Evolutionary conservation across 2,888 invertebrate genomes (phyloP), one percentile per base, ranked within the genome.

Genomic region (Atrina japonica): DNA sequence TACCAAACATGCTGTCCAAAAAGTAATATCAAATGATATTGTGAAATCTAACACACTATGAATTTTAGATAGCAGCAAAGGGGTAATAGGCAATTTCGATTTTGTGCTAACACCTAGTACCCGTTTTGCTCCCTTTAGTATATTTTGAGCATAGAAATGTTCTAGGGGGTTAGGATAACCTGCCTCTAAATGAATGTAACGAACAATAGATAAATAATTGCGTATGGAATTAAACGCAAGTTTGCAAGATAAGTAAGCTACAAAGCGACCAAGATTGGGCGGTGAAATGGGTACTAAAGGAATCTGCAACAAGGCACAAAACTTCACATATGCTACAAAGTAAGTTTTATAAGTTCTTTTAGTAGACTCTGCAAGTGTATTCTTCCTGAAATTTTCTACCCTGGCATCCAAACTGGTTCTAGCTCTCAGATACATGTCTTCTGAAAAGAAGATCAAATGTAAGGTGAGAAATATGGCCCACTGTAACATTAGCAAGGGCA

Each of bases 201-300:
- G 23, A 35, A 67, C 40, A 40, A 52, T 41, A 40, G 16, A 21
- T 27, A 60, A 41, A 43, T 60, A 60, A 25, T 60, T 27, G 3
- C 21, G 29, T 14, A 67, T 40, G 27, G 50, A 50, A 35, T 43
- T 29, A 45, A 59, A 66, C 1, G 52, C 14, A 25, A 55, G 21
- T 3, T 29, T n/a, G 3, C n/a, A 23, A 16, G 63, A 71, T 14
- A 67, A 40, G 21, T 23, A 56, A 2, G 71, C 71, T 14, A 71
- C 49, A 53, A 59, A 71, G 23, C 71, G 21, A 16, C 53, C 61
- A 14, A 70, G 30, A 25, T 35, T 35, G 35, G 5, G 35, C 14
- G 55, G 35, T 5, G 55, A 55, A 18, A 55, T 29, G 16, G 55
- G 55, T 35, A 55, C 40, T 21, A 35, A n/a, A 9, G 55, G 21